phyloP scores from a whole-genome alignment of 1,140 invertebrate species.

The Bacillus rossius region DNA sequence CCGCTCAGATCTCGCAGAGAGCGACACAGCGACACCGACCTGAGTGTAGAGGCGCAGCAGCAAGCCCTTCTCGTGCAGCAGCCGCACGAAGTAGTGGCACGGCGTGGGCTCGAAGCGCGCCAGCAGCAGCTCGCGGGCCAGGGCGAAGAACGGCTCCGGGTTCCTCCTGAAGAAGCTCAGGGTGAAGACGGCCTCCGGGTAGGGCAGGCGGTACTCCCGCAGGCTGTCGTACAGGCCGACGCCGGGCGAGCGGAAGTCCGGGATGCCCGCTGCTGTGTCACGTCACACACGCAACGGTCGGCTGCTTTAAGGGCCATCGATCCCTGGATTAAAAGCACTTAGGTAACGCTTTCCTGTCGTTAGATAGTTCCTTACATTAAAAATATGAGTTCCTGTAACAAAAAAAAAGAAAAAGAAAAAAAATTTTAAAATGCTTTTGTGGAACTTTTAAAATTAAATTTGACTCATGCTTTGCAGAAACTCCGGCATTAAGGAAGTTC shows the following conservation, averaged over 20 bases:
- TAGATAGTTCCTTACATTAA: no score
- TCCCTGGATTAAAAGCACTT: no score
- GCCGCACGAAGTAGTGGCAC: constrained; percentile 77
- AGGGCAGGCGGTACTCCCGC: constrained; percentile 84
- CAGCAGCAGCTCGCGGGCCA: constrained; percentile 84
- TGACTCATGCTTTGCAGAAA: no score
- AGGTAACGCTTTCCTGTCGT: no score
- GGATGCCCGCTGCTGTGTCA: constrained; percentile 93
- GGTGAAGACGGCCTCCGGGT: constrained; percentile 96
- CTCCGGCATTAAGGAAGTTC: no score
- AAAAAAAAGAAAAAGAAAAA: no score
- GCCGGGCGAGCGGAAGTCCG: constrained; percentile 87
- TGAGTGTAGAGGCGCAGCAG: constrained; percentile 77
- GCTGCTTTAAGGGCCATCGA: no score
- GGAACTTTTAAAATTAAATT: no score
- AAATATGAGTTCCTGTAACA: no score
- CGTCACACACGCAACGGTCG: no score
- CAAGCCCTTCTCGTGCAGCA: constrained; percentile 74
- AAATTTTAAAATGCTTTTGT: no score
- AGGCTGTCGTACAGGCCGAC: constrained; percentile 91
- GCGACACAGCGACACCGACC: constrained; percentile 18
- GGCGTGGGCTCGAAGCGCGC: constrained; percentile 74
- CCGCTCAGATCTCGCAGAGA: no score
- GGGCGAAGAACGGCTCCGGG: constrained; percentile 79
- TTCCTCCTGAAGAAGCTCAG: constrained; percentile 75